Percentiles rank a stretch among this genome's conserved stretches.
These are phyloP conservation scores for Orestias chungarensis DNA, from an alignment of 2,797 vertebrate genomes.

Conservation along the genomic window DNA sequence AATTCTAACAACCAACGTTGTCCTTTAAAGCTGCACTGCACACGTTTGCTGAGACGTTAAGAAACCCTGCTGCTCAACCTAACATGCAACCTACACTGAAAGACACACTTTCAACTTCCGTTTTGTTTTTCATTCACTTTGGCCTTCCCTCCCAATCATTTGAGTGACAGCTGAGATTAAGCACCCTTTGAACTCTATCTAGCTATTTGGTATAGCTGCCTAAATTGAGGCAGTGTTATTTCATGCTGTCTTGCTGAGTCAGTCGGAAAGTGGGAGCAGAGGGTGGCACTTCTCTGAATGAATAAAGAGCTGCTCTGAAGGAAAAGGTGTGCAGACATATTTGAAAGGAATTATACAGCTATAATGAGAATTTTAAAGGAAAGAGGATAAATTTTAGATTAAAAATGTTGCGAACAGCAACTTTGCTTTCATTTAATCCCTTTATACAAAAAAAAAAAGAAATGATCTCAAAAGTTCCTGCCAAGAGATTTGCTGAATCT, in stretches of 20 bases:
- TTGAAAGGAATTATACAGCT: constrained; percentile 73
- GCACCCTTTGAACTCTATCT: constrained; percentile 77
- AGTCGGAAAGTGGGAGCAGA: constrained; percentile 62
- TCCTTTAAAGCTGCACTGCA: constrained; percentile 1
- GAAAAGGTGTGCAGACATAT: constrained; percentile 57
- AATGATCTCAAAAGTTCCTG: constrained; percentile 52
- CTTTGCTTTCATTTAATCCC: constrained; percentile 69
- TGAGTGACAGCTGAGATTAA: constrained; percentile 80
- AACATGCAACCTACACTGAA: constrained; percentile 28
- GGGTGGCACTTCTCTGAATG: constrained; percentile 68
- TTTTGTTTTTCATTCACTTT: constrained; percentile 61
- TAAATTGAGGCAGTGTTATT: constrained; percentile 81
- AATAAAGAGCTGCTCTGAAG: constrained; percentile 72
- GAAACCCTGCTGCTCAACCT: constrained; percentile 35
- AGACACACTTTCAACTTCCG: constrained; percentile 38
- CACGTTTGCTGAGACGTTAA: constrained; percentile 40
- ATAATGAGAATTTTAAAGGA: constrained; percentile 73
- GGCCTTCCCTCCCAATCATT: constrained; percentile 41
- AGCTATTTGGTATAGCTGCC: constrained; percentile 70
- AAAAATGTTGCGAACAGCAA: constrained; percentile 62
- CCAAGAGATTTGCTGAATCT: constrained; percentile 40
- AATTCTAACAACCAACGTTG: not conserved
- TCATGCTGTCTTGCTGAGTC: constrained; percentile 78
- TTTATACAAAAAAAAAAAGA: constrained; percentile 38
- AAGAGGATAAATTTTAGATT: constrained; percentile 60